Percentiles rank a stretch among this genome's conserved stretches.
Conservation (phyloP, 23 tunicate species). For the Styela plicata region DNA sequence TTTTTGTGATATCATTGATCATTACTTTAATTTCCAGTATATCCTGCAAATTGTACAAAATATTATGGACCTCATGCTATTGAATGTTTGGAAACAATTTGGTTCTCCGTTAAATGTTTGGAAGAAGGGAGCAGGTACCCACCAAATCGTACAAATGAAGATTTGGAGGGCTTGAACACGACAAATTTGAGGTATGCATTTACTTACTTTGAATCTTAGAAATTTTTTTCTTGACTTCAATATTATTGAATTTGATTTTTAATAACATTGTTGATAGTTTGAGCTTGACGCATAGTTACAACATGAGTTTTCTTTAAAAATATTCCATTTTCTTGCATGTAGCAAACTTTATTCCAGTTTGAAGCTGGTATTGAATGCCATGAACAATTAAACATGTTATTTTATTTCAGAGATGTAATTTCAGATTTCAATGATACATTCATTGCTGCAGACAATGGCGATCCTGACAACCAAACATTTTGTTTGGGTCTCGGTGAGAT, state of each 20-base stretch:
- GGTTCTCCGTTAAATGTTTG: constrained; percentile 1
- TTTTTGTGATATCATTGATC: not conserved
- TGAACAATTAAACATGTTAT: no score
- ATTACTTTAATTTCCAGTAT: not conserved
- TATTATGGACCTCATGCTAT: not conserved
- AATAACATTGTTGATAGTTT: no score
- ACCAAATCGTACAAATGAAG: not conserved
- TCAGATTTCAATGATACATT: not conserved
- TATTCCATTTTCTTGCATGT: no score
- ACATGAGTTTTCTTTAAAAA: no score
- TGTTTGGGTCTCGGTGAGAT: constrained; percentile 22
- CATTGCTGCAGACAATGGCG: not conserved
- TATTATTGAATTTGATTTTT: no score
- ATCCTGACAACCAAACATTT: not conserved
- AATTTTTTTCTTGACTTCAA: no score
- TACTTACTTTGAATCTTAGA: no score
- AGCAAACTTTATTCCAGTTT: no score
- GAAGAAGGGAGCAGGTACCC: not conserved
- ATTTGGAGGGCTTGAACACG: not conserved
- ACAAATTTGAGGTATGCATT: not conserved
- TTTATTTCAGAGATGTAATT: not conserved
- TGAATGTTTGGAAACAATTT: constrained; percentile 8
- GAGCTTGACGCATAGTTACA: no score
- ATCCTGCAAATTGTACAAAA: not conserved
- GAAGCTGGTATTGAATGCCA: no score